phyloP scores from a whole-genome alignment of 2,797 vertebrate genomes.

The Pelodytes ibericus region DNA sequence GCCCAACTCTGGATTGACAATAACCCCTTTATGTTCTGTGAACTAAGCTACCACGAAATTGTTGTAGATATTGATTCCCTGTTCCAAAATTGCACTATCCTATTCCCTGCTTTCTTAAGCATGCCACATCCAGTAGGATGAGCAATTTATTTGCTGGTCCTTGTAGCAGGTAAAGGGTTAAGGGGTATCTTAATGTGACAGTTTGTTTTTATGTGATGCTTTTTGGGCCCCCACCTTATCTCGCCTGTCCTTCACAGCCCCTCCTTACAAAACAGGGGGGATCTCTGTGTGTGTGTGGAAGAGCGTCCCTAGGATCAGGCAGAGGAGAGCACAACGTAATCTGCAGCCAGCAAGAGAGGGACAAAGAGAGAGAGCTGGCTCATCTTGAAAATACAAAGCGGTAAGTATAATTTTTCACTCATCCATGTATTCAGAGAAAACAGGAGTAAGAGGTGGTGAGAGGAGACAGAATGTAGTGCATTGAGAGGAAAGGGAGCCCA shows the following conservation, averaged over 20 bases:
- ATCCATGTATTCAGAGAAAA: not conserved
- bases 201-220: constrained; percentile 39
- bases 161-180: not conserved
- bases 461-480: not conserved
- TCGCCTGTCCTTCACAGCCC: constrained; percentile 56
- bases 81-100: constrained; percentile 4
- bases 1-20: not conserved
- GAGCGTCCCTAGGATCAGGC: constrained; percentile 45
- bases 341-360: constrained; percentile 53
- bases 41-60: not conserved
- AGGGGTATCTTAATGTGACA: constrained; percentile 26
- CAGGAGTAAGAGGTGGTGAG: fast-evolving
- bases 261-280: constrained; percentile 52
- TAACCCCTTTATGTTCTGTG: not conserved
- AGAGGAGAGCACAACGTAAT: constrained; percentile 46
- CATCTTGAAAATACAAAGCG: constrained; percentile 61
- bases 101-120: not conserved
- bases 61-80: not conserved
- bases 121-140: not conserved
- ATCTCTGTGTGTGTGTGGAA: constrained; percentile 44
- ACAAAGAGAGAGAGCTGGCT: constrained; percentile 60
- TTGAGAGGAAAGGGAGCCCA: not conserved
- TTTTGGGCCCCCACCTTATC: constrained; percentile 53
- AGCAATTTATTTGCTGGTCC: not conserved
- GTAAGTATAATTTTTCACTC: constrained; percentile 46